These are phyloP conservation scores for Spilarctia lutea DNA, from an alignment of 2,888 invertebrate genomes.

Conservation along the genomic window DNA sequence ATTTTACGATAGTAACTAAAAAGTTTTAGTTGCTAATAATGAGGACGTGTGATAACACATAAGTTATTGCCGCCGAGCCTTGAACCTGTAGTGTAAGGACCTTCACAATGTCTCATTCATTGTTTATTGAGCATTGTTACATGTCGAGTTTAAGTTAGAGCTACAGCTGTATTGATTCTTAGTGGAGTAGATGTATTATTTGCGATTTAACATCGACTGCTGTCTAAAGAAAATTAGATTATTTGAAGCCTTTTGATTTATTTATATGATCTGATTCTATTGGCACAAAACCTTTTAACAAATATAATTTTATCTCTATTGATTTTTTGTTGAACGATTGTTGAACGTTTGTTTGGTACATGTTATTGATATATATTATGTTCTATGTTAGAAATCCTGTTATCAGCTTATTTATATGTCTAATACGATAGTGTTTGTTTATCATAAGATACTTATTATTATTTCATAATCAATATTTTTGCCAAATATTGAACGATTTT, in stretches of 20 bases:
- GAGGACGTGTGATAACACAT: slow-evolving; percentile 65
- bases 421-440: not conserved
- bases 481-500: not conserved
- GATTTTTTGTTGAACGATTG: slow-evolving; percentile 4
- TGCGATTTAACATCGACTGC: slow-evolving; percentile 17
- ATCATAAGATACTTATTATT: not conserved
- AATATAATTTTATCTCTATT: not conserved
- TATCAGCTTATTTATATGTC: not conserved
- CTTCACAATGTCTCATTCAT: slow-evolving; percentile 67
- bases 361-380: too few relatives aligned
- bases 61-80: slow-evolving; percentile 73
- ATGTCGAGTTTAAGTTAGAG: slow-evolving; percentile 45
- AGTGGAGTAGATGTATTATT: slow-evolving; percentile 30
- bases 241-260: slow-evolving; percentile 4
- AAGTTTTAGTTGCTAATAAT: slow-evolving; percentile 28
- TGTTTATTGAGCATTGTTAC: slow-evolving; percentile 62
- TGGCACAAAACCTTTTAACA: not conserved
- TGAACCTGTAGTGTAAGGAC: slow-evolving; percentile 79
- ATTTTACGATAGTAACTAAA: slow-evolving; percentile 3
- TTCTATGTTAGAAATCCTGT: not conserved
- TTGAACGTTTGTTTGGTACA: too few relatives aligned
- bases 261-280: slow-evolving; percentile 22
- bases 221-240: slow-evolving; percentile 10
- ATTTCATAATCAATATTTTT: not conserved
- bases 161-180: slow-evolving; percentile 50